Conservation (phyloP, 2,888 invertebrate species). For the Pristionchus exspectatus region DNA sequence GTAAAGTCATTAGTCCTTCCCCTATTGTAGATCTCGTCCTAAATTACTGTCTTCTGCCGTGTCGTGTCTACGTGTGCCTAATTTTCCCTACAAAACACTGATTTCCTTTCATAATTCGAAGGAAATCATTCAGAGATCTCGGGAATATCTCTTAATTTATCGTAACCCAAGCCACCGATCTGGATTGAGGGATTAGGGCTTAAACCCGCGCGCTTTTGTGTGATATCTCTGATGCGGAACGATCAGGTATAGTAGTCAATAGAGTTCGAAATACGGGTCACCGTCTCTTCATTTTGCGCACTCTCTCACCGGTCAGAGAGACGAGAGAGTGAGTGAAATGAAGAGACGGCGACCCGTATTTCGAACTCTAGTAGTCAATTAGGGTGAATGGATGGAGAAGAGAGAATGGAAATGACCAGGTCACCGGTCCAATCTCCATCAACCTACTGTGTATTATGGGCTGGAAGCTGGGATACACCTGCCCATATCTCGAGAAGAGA, state of each 20-base stretch:
- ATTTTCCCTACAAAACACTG: background rate
- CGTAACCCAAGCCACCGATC: background rate
- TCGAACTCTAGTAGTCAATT: constrained; percentile 5
- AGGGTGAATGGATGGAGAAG: constrained; percentile 1
- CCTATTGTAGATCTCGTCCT: background rate
- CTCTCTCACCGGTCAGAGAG: too few species aligned
- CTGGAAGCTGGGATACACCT: constrained; percentile 15
- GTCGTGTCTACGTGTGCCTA: background rate
- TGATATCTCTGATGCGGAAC: constrained; percentile 1
- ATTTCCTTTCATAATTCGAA: too few species aligned
- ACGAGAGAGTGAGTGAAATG: too few species aligned
- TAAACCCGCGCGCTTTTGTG: background rate
- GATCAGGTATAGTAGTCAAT: background rate
- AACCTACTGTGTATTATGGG: background rate
- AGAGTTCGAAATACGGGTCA: too few species aligned
- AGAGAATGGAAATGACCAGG: constrained; percentile 27
- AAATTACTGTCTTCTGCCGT: background rate
- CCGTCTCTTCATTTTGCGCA: too few species aligned
- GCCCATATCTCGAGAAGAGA: background rate
- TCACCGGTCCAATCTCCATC: background rate
- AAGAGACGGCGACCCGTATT: too few species aligned
- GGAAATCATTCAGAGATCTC: background rate
- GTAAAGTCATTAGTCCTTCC: background rate
- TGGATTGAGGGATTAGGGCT: background rate
- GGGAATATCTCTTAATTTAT: background rate